Evolutionary conservation across 2,797 vertebrate genomes (phyloP), one percentile per base, ranked within the genome.

Genomic region (Gobio occitaniae): DNA sequence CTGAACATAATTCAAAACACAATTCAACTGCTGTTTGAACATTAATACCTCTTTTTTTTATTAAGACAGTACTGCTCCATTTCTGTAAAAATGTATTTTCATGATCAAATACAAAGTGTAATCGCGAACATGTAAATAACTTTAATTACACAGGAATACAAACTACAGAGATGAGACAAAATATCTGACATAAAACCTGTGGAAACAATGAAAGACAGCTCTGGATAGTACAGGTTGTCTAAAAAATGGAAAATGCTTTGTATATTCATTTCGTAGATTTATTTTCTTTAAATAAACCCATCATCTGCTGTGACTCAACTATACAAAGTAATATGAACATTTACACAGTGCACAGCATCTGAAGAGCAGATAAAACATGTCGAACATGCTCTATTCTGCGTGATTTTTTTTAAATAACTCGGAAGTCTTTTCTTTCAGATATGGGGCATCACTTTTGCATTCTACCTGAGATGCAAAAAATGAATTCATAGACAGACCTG

Each of bases 401-500:
- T 17, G 61, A 54, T 11, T 94, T 91, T 89, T 84, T 90, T 44
- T 8, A 86, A 91, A 91, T 89, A 91, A 65, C 90, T 93, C 93
- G 32, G 32, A 87, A 92, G 92, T 91, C 91, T 93, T 93, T 92
- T 91, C 92, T 90, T 93, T 95, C 94, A 96, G 96, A 95, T 80
- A 94, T 93, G 96, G 97, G 97, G 96, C 94, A 95, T 92, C 95
- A 93, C 94, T 91, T 97, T 97, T 96, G 97, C 96, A 94, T 96
- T 98, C 97, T 98, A 98, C 98, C 98, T 99, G 98, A 99, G 98
- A 99, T 97, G 96, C 98, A 98, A 98, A 96, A 90, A 93, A 96
- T 96, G 96, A 96, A 96, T 96, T 92, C 86, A 78, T 89, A 91
- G 77, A 85, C 0, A 63, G 91, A 91, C 86, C 87, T 90, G 88